These are phyloP conservation scores for Protobothrops flavoviridis DNA, from an alignment of 2,113 vertebrate species.

Conservation along the genomic window DNA sequence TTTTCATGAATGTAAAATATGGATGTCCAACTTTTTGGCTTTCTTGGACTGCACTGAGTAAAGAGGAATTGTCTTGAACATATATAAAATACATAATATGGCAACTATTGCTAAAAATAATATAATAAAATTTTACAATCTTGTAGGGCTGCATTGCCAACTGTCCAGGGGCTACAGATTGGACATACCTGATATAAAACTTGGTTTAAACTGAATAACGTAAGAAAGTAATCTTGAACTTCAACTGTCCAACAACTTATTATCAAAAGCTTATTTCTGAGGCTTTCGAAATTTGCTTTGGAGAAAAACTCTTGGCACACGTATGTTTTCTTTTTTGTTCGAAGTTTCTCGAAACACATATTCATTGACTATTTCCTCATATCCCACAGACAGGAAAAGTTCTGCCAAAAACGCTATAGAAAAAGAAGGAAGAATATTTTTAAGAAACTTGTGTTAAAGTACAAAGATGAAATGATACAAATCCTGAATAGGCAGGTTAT, in stretches of 20 bases:
- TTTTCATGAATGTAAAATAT: neutral
- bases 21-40: no score
- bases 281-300: constrained; percentile 91
- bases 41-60: no score
- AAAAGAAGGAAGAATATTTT: constrained; percentile 12
- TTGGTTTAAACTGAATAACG: neutral
- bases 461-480: neutral
- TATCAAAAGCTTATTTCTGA: constrained; percentile 38
- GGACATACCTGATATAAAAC: neutral
- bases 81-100: no score
- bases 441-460: neutral
- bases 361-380: constrained; percentile 77
- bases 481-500: constrained; percentile 35
- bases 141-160: no score
- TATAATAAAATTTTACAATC: no score
- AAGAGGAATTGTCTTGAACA: no score
- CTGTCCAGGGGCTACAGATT: no score
- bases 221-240: neutral
- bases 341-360: constrained; percentile 92
- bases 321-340: constrained; percentile 91
- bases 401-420: constrained; percentile 82
- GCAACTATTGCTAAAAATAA: no score
- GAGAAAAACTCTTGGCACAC: constrained; percentile 89
- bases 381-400: constrained; percentile 79
- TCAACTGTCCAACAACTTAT: neutral